Base-by-base conservation (phyloP, 2,113 vertebrate genomes). In the Sinocyclocheilus grahami region DNA sequence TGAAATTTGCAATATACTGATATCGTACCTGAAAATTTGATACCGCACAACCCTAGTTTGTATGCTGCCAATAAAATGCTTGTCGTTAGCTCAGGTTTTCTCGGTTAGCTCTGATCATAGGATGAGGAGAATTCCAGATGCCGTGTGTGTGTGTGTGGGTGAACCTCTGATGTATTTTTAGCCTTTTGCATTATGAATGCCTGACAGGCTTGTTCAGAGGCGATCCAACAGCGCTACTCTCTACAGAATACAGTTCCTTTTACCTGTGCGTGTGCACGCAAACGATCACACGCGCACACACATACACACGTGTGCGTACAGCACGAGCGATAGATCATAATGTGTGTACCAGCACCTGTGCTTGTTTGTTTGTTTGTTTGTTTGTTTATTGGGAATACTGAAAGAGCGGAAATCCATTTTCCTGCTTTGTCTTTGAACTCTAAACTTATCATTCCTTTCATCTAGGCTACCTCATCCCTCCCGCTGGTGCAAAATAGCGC, bases 141-240 rank as follows among this genome's bases (percentile, higher is more conserved):
- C 62, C 65, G 33, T 62, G 33, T 51, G 20, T 76, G 86, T 51
- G 20, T 76, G 86, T 82, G 71, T 82, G 85, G 58, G 79, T 86
- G 62, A 85, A 82, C 89, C 93, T 94, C 92, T 93, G 92, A 95
- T 93, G 93, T 94, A 95, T 94, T 94, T 94, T 94, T 94, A 94
- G 93, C 89, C 39, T 90, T 90, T 91, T 93, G 90, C 94, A 94
- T 94, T 93, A 95, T 95, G 93, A 93, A 95, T 93, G 92, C 90
- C 91, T 94, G 92, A 93, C 92, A 94, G 93, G 90, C 91, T 91
- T 89, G 91, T 89, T 58, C 90, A 89, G 90, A 92, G 92, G 92
- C 89, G 91, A 90, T 90, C 88, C 75, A 27, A 27, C 27, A 63
- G 22, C 53, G 62, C 58, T 85, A 48, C 72, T 46, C 75, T 75